Conservation (phyloP, 2,888 invertebrate genomes). For the Agrotis segetum region DNA sequence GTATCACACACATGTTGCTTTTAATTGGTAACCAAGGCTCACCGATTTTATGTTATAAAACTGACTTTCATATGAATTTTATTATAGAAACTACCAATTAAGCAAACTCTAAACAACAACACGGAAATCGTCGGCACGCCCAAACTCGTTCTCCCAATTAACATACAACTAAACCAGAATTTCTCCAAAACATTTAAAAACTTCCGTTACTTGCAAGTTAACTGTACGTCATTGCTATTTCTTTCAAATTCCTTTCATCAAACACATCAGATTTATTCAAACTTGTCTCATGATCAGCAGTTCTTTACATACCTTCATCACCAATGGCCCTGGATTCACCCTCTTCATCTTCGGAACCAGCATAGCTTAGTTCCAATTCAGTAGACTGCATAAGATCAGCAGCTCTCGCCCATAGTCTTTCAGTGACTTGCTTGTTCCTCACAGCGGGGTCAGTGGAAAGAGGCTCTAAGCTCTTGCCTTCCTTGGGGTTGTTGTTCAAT, state of each 20-base stretch:
- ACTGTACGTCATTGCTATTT: neutral
- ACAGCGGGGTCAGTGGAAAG: conserved; percentile 78
- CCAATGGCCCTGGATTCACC: conserved; percentile 79
- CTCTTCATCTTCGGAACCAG: conserved; percentile 75
- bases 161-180: neutral
- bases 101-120: conserved; percentile 5
- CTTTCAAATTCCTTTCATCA: neutral
- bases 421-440: conserved; percentile 80
- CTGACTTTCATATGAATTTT: neutral
- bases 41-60: neutral
- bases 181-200: neutral
- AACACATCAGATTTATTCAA: no score
- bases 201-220: conserved; percentile 4
- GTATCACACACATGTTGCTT: no score
- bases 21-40: neutral
- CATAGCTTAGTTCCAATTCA: conserved; percentile 83
- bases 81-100: neutral
- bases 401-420: conserved; percentile 81
- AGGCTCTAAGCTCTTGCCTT: conserved; percentile 80
- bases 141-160: conserved; percentile 15
- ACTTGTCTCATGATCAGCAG: fast-evolving
- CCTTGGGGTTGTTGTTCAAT: conserved; percentile 80
- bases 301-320: conserved; percentile 73
- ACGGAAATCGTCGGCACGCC: neutral
- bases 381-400: conserved; percentile 79